Base-by-base conservation (phyloP, 2,797 vertebrate genomes). In the Trematomus bernacchii region DNA sequence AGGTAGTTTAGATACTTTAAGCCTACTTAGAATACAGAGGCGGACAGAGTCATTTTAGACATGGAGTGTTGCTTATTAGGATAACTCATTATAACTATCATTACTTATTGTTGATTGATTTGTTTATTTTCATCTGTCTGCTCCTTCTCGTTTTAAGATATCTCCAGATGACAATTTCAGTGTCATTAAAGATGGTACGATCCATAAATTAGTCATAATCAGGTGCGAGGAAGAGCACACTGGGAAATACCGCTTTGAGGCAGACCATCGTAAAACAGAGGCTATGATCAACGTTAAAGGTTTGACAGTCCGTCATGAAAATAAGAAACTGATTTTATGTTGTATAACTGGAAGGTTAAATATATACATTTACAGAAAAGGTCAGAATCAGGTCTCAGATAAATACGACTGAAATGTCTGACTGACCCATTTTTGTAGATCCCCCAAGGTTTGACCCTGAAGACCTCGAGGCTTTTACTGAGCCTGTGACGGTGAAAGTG, bases 201-300 rank as follows among this genome's bases (percentile, higher is more conserved):
- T 85, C 55, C 95, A 95, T 84, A 96, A 93, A 82, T 90, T 97
- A 53, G 75, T 90, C 53, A 94, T 97, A 71, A 69, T 80, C 50
- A 90, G 65, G 1, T 96, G 91, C 18, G 82, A 89, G 10, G 95
- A 94, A 42, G 89, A 94, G 48, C 93, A 96, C 74, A 91, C 94
- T 47, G 97, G 97, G 65, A 96, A 91, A 88, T 97, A 97, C 58
- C 93, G 94, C 30, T 98, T 97, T 91, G 95, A 95, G 72, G 95
- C 93, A 3, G 95, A 96, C 42, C 95, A 94, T 47, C 84, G 94
- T 27, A 96, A 95, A 93, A 96, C 96, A 9, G 94, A 95, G 83
- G 96, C 95, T 16, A 93, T 91, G n/a, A 42, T 97, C 82, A 93
- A 85, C 82, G 84, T 97, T 71, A 92, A 95, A 96, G 96, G 96